Conservation (phyloP, 2,113 vertebrate species). For the Carollia perspicillata region DNA sequence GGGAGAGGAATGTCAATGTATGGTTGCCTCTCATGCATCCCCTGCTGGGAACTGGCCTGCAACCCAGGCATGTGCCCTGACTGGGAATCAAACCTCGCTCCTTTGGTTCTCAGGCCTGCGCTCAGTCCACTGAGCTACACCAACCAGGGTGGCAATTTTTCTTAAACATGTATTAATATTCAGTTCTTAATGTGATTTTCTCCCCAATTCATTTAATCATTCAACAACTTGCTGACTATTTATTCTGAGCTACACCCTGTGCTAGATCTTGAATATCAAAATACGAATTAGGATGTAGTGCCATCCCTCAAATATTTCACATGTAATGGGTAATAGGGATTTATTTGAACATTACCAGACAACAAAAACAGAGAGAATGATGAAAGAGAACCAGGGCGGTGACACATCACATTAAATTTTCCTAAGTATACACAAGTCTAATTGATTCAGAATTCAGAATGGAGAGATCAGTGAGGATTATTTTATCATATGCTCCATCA, state of each 20-base stretch:
- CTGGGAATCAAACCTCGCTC: no score
- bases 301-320: not conserved
- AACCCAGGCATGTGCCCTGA: no score
- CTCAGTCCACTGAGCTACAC: no score
- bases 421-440: not conserved
- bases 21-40: no score
- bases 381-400: not conserved
- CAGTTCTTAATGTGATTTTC: not conserved
- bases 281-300: not conserved
- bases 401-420: not conserved
- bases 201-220: not conserved
- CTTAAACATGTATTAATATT: slow-evolving; percentile 30
- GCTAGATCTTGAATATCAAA: not conserved
- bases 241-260: not conserved
- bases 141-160: not conserved
- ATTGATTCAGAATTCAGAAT: not conserved
- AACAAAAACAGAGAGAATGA: not conserved
- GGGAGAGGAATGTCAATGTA: no score
- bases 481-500: not conserved
- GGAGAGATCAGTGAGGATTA: not conserved
- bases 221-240: slow-evolving; percentile 20
- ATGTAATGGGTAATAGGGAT: not conserved
- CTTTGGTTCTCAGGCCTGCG: no score
- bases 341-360: not conserved
- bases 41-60: no score